Percentiles rank a stretch among this genome's conserved stretches.
Conservation (phyloP, 2,113 vertebrate species). For the Plecturocebus donacophilus region DNA sequence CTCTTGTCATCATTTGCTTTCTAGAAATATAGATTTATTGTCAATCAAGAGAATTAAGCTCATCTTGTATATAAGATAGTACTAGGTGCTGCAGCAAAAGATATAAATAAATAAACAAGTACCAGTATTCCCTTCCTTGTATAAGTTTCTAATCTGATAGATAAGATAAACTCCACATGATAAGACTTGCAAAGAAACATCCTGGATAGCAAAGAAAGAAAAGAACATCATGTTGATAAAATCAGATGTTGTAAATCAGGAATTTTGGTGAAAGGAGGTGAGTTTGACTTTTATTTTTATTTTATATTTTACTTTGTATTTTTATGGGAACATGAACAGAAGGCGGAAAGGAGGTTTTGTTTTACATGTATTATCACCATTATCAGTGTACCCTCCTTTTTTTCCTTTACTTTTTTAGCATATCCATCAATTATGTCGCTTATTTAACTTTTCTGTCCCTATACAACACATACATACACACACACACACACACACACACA, state of each 20-base stretch:
- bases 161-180: not conserved
- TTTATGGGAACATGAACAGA: not conserved
- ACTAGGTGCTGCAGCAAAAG: not conserved
- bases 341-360: not conserved
- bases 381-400: not conserved
- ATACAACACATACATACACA: not conserved
- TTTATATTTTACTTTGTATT: not conserved
- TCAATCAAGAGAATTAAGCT: not conserved
- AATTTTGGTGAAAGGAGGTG: not conserved
- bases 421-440: not conserved
- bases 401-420: not conserved
- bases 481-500: not conserved
- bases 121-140: fast-evolving
- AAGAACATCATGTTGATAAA: not conserved
- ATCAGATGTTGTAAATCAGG: not conserved
- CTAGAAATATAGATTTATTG: not conserved
- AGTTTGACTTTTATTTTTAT: not conserved
- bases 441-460: not conserved
- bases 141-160: not conserved
- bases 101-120: not conserved
- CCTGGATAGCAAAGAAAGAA: not conserved
- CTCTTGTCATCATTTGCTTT: not conserved
- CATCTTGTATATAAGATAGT: not conserved
- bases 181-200: not conserved
- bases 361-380: not conserved